phyloP scores from a whole-genome alignment of 2,888 invertebrate species.

The Parnassius smintheus region DNA sequence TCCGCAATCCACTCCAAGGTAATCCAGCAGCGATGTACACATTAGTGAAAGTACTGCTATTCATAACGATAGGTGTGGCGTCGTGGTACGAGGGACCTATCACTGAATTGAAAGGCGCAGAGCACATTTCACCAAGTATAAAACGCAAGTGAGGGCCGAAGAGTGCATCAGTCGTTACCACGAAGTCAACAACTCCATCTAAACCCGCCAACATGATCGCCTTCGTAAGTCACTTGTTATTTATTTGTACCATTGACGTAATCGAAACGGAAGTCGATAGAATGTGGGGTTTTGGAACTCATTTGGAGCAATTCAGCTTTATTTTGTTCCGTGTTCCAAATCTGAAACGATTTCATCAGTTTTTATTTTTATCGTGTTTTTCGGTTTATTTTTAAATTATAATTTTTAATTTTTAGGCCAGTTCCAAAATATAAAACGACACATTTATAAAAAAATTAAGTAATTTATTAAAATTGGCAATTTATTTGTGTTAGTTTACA shows the following conservation, averaged over 20 bases:
- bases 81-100: constrained; percentile 56
- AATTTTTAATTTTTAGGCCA: not conserved
- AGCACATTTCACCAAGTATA: constrained; percentile 76
- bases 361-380: not conserved
- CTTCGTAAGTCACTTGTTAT: constrained; percentile 61
- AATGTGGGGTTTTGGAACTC: not conserved
- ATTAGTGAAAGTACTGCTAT: constrained; percentile 3
- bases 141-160: constrained; percentile 60
- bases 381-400: not conserved
- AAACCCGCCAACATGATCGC: constrained; percentile 75
- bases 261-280: constrained; percentile 23
- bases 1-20: rapidly evolving
- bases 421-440: no score
- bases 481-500: no score
- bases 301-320: not conserved
- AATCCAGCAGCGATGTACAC: constrained; percentile 38
- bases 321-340: constrained; percentile 10
- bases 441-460: no score
- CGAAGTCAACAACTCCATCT: constrained; percentile 60
- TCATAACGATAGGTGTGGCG: constrained; percentile 14
- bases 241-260: constrained; percentile 26
- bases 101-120: constrained; percentile 73
- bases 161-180: constrained; percentile 66
- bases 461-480: no score
- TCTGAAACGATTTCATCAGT: not conserved